phyloP scores from a whole-genome alignment of 2,113 vertebrate genomes.

The Sapajus apella region DNA sequence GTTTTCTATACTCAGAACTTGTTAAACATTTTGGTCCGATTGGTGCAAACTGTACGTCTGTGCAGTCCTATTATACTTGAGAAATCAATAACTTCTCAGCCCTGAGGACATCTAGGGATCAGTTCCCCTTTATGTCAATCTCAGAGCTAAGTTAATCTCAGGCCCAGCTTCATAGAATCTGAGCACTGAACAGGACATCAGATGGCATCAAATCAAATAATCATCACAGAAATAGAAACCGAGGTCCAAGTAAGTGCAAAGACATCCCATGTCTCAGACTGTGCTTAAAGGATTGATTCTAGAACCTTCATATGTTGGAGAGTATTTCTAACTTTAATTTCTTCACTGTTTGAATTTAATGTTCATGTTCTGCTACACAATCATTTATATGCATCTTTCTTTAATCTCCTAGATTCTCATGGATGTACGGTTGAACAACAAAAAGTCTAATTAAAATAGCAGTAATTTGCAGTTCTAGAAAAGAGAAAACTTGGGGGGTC shows the following conservation, averaged over 20 bases:
- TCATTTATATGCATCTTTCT: slow-evolving; percentile 80
- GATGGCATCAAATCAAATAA: background rate
- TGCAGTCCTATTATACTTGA: background rate
- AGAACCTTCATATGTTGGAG: slow-evolving; percentile 73
- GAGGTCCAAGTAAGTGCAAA: background rate
- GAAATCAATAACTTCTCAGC: slow-evolving; percentile 9
- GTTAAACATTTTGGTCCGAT: background rate
- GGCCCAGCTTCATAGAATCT: background rate
- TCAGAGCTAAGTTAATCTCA: slow-evolving; percentile 16
- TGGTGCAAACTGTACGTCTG: background rate
- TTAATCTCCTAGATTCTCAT: slow-evolving; percentile 78
- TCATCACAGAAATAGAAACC: slow-evolving; percentile 31
- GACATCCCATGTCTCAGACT: slow-evolving; percentile 21
- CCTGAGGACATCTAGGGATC: background rate
- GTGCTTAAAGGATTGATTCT: slow-evolving; percentile 63
- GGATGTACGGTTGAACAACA: slow-evolving; percentile 79
- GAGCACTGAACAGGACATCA: background rate
- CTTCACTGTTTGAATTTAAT: slow-evolving; percentile 78
- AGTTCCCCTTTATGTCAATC: background rate
- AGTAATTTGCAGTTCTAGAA: slow-evolving; percentile 78
- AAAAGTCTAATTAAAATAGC: slow-evolving; percentile 80
- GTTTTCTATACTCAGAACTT: background rate
- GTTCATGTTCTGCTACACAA: slow-evolving; percentile 80
- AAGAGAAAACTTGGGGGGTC: slow-evolving; percentile 78
- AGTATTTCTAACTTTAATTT: slow-evolving; percentile 74